Evolutionary conservation across 2,888 invertebrate species (phyloP).

Genomic region (Acleris laterana): DNA sequence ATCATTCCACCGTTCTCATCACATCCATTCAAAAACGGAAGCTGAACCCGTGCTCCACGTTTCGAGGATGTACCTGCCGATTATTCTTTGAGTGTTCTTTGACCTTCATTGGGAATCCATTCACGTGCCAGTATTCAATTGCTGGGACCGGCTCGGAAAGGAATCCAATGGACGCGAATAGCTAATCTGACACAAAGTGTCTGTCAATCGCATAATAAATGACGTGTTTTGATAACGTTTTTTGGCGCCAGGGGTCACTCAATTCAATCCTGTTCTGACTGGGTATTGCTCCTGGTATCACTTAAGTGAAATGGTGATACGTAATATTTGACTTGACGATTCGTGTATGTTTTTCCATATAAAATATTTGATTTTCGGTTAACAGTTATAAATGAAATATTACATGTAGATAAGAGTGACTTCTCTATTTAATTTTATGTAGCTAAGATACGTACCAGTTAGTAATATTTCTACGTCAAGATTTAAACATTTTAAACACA

Average conservation of each 20-base stretch:
- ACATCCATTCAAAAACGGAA: conserved; percentile 29
- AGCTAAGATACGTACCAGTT: conserved; percentile 1
- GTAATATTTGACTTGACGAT: too few relatives aligned
- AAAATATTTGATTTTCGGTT: too few relatives aligned
- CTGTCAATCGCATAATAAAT: conserved; percentile 27
- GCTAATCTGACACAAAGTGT: conserved; percentile 36
- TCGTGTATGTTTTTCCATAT: too few relatives aligned
- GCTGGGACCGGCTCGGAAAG: conserved; percentile 44
- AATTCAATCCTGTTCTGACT: too few relatives aligned
- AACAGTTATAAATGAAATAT: too few relatives aligned
- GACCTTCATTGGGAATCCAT: conserved; percentile 46
- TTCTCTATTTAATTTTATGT: conserved; percentile 10
- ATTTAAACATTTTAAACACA: not conserved
- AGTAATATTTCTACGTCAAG: conserved; percentile 3
- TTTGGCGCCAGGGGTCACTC: too few relatives aligned
- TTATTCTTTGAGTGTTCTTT: conserved; percentile 32
- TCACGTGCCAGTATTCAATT: conserved; percentile 44
- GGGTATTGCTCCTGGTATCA: too few relatives aligned
- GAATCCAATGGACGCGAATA: conserved; percentile 44
- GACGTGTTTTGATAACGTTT: conserved; percentile 11
- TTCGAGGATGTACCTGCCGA: conserved; percentile 33
- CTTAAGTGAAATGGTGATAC: too few relatives aligned
- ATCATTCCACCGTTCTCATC: conserved; percentile 15
- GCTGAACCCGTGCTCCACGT: conserved; percentile 17
- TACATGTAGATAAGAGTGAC: not conserved